These are phyloP conservation scores for Calosoma granatense DNA, from an alignment of 1,140 invertebrate genomes.

Conservation along the genomic window DNA sequence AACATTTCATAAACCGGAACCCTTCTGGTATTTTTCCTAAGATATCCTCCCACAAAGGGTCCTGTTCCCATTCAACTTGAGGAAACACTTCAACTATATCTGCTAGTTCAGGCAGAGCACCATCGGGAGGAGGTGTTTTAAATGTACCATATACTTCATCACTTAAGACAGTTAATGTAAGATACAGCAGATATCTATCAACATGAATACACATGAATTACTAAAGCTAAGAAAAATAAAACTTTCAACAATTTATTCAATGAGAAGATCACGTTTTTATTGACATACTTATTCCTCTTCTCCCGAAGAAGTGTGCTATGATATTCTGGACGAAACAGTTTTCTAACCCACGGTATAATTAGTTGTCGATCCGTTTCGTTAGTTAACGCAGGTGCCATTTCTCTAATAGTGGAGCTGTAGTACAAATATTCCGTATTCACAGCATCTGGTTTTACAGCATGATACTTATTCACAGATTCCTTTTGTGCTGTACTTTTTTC, in stretches of 20 bases:
- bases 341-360: constrained; percentile 28
- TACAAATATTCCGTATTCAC: constrained; percentile 24
- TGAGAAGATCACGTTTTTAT: too few relatives aligned
- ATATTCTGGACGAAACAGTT: constrained; percentile 32
- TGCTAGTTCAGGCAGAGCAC: constrained; percentile 24
- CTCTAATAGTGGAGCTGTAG: constrained; percentile 28
- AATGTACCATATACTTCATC: constrained; percentile 30
- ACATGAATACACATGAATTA: not conserved
- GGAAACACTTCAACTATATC: constrained; percentile 14
- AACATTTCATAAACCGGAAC: constrained; percentile 26
- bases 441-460: constrained; percentile 16
- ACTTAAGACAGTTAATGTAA: constrained; percentile 26
- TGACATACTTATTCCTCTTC: constrained; percentile 29
- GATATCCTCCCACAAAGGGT: constrained; percentile 29
- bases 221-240: too few relatives aligned
- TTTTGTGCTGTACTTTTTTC: too few relatives aligned
- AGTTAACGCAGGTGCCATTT: constrained; percentile 24
- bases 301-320: constrained; percentile 28
- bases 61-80: constrained; percentile 29
- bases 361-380: constrained; percentile 21
- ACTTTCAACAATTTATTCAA: not conserved
- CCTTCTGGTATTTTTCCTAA: constrained; percentile 25
- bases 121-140: constrained; percentile 20
- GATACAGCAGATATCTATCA: constrained; percentile 26
- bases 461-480: not conserved